These are phyloP conservation scores for Pocillopora meandrina DNA, from an alignment of 92 coral and sea anemone species.

Conservation along the genomic window DNA sequence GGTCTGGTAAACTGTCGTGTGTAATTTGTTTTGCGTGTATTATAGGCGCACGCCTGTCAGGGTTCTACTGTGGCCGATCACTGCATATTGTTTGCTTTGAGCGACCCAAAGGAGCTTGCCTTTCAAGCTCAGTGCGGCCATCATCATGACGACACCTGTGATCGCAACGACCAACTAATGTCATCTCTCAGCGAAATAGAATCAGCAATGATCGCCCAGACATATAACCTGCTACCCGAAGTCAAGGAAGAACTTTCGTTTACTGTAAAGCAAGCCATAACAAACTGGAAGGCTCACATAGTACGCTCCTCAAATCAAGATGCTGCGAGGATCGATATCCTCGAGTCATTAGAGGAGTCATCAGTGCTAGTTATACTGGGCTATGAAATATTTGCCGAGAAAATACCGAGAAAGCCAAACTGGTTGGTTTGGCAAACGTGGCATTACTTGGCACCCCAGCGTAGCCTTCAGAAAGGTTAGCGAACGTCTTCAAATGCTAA, in stretches of 20 bases:
- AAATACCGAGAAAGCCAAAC: conserved; percentile 39
- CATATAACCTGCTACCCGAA: no score
- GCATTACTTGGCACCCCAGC: conserved; percentile 50
- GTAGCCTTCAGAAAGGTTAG: conserved; percentile 42
- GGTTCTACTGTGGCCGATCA: conserved; percentile 43
- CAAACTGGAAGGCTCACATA: no score
- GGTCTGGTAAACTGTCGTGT: not conserved
- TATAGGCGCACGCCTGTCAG: conserved; percentile 35
- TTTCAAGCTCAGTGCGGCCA: conserved; percentile 14
- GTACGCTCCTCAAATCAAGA: no score
- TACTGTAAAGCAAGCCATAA: no score
- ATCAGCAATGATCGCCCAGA: no score
- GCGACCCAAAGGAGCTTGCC: conserved; percentile 29
- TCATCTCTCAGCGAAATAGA: conserved; percentile 21
- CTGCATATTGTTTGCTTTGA: conserved; percentile 30
- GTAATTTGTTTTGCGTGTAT: no score
- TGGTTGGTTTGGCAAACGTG: conserved; percentile 50
- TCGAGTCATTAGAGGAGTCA: conserved; percentile 30
- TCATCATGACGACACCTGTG: conserved; percentile 18
- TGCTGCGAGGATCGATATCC: no score
- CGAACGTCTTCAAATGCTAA: conserved; percentile 38
- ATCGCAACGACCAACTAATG: conserved; percentile 9
- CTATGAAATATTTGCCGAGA: conserved; percentile 49
- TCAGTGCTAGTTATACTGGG: conserved; percentile 27
- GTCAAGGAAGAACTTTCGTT: no score